phyloP scores from a whole-genome alignment of 2,888 invertebrate genomes.

The Dynastes grantii region DNA sequence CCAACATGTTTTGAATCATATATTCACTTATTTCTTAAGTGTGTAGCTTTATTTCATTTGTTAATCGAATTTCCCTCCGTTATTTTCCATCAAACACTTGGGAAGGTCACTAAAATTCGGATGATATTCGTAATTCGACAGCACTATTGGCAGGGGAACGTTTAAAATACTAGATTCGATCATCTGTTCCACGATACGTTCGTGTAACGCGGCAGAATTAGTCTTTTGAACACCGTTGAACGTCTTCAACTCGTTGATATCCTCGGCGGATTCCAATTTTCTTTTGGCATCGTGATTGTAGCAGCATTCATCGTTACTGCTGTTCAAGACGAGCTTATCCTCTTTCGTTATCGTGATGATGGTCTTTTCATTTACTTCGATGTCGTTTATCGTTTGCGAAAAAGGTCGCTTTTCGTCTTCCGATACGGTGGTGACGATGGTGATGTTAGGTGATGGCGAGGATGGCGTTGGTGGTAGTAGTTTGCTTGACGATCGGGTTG shows the following conservation, averaged over 20 bases:
- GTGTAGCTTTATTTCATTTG: constrained; percentile 13
- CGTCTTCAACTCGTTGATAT: constrained; percentile 12
- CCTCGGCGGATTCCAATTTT: not conserved
- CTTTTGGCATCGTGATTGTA: not conserved
- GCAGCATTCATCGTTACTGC: constrained; percentile 4
- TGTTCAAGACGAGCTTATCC: not conserved
- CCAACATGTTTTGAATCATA: constrained; percentile 9
- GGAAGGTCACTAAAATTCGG: constrained; percentile 58
- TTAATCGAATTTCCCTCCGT: constrained; percentile 63
- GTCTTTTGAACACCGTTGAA: constrained; percentile 19
- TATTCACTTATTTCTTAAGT: not conserved
- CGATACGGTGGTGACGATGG: not conserved
- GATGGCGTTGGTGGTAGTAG: constrained; percentile 22
- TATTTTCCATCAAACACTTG: constrained; percentile 62
- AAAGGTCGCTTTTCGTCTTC: constrained; percentile 4
- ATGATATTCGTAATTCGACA: constrained; percentile 19
- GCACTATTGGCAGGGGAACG: constrained; percentile 35
- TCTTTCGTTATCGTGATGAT: not conserved
- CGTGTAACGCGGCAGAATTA: constrained; percentile 30
- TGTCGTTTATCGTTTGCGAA: constrained; percentile 29
- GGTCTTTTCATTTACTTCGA: constrained; percentile 11
- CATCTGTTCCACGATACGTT: constrained; percentile 46
- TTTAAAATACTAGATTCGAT: constrained; percentile 41
- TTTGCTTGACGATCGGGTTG: constrained; percentile 53
- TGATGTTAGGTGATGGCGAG: constrained; percentile 17